phyloP scores from a whole-genome alignment of 2,797 vertebrate genomes.

The Trematomus bernacchii region DNA sequence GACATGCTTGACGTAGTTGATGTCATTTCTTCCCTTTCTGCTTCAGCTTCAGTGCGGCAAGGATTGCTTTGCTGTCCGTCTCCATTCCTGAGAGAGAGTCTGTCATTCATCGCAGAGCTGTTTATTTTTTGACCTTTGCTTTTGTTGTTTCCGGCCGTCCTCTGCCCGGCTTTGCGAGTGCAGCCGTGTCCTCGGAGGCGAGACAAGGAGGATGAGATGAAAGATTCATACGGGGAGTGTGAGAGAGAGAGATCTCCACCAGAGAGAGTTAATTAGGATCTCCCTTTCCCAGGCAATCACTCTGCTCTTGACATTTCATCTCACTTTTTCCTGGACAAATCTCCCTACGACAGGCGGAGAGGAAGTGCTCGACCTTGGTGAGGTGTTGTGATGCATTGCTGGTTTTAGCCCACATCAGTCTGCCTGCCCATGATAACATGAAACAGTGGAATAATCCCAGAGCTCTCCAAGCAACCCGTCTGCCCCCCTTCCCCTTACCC shows the following conservation, averaged over 20 bases:
- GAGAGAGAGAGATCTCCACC: slow-evolving; percentile 68
- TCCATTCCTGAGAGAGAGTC: slow-evolving; percentile 53
- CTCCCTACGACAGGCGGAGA: slow-evolving; percentile 48
- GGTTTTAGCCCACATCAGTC: slow-evolving; percentile 65
- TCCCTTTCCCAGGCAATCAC: slow-evolving; percentile 72
- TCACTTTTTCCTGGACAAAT: slow-evolving; percentile 77
- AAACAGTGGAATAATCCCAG: slow-evolving; percentile 66
- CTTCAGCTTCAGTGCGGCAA: slow-evolving; percentile 40
- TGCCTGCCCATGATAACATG: slow-evolving; percentile 65
- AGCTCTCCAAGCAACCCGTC: slow-evolving; percentile 50
- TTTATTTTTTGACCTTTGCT: slow-evolving; percentile 83
- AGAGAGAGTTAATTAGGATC: slow-evolving; percentile 82
- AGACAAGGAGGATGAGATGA: slow-evolving; percentile 69
- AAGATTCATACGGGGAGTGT: slow-evolving; percentile 69
- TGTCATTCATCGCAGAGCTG: slow-evolving; percentile 68
- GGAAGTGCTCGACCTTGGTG: slow-evolving; percentile 72
- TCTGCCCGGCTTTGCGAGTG: slow-evolving; percentile 66
- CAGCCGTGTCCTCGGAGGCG: slow-evolving; percentile 67
- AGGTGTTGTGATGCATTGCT: slow-evolving; percentile 68
- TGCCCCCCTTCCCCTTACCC: slow-evolving; percentile 46
- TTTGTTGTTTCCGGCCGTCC: slow-evolving; percentile 69
- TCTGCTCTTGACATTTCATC: slow-evolving; percentile 82
- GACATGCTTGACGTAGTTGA: slow-evolving; percentile 21
- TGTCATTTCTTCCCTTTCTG: slow-evolving; percentile 22
- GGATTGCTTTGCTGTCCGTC: slow-evolving; percentile 38